These are phyloP conservation scores for Bombus superbus DNA, from an alignment of 1,140 invertebrate species.

Conservation along the genomic window DNA sequence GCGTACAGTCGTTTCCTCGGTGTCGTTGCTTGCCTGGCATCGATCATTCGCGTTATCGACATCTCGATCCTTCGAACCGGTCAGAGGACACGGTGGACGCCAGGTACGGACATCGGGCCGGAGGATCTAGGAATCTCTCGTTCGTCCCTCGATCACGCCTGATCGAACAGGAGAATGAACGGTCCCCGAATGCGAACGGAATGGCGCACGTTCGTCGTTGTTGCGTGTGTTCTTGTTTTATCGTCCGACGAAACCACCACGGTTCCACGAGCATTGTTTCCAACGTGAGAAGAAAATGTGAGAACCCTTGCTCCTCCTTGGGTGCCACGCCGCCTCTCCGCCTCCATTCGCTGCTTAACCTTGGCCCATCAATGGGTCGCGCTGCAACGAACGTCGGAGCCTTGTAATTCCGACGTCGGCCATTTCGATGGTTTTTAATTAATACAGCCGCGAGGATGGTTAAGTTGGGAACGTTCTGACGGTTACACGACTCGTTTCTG, in stretches of 20 bases:
- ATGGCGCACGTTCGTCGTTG: slow-evolving; percentile 29
- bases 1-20: slow-evolving; percentile 7
- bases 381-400: not conserved
- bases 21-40: slow-evolving; percentile 68
- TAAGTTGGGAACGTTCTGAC: not conserved
- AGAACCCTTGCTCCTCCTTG: not conserved
- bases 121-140: slow-evolving; percentile 73
- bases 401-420: slow-evolving; percentile 10
- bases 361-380: not conserved
- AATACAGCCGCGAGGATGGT: not conserved
- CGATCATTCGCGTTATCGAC: slow-evolving; percentile 81
- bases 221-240: slow-evolving; percentile 55
- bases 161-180: slow-evolving; percentile 76
- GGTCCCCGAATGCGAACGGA: slow-evolving; percentile 68
- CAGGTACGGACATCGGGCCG: slow-evolving; percentile 65
- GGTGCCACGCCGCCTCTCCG: not conserved
- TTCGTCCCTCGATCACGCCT: slow-evolving; percentile 73
- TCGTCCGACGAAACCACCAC: slow-evolving; percentile 15
- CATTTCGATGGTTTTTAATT: slow-evolving; percentile 24
- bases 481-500: not conserved
- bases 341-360: not conserved
- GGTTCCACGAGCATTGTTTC: slow-evolving; percentile 36
- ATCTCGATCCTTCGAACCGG: slow-evolving; percentile 74
- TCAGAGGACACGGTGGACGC: slow-evolving; percentile 57
- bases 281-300: slow-evolving; percentile 46